Base-by-base conservation (phyloP, 1,140 invertebrate genomes). In the Agrypnia vestita region DNA sequence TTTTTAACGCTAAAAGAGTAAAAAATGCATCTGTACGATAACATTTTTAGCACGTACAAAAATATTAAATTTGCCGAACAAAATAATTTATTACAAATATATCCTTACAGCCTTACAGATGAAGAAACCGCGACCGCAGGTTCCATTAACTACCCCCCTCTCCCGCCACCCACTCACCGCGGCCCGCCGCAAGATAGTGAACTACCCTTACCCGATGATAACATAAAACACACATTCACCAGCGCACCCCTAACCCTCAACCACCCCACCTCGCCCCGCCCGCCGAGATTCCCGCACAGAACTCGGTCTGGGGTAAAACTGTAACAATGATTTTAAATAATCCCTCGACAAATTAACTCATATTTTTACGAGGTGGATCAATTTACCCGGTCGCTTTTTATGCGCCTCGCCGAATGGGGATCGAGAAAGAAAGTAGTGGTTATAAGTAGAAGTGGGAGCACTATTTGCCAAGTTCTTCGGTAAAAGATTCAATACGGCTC, bases 141-240 rank as follows among this genome's bases (percentile, higher is more conserved):
- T 25, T 19, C n/a, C 61, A 35, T 64, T 64, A 64, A 64, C 61
- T n/a, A 19, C 21, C 61, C 61, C 10, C 25, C 13, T n/a, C n/a
- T n/a, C n/a, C n/a, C n/a, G n/a, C n/a, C n/a, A n/a, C 25, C 25
- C 25, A 35, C 25, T 64, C 61, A 74, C 78, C 78, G 78, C 78
- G 17, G 35, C 49, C 35, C 76, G 64, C 75, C 75, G 75, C 76
- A 74, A 79, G 78, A 79, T 79, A 79, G 69, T 79, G 71, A 72
- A 79, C 56, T 72, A 53, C 67, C 67, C 67, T 11, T 47, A 47
- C 67, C 69, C 21, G 78, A 44, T 74, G 78, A 79, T 79, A 79
- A 76, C 72, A 72, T 79, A 59, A 71, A 71, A 71, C 67, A 71
- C 56, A 74, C 78, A 72, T 74, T 79, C 49, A 43, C 47, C 17